Evolutionary conservation across 64 coral and sea anemone genomes (phyloP), one percentile per base, ranked within the genome.

Genomic region (Montipora sp.): DNA sequence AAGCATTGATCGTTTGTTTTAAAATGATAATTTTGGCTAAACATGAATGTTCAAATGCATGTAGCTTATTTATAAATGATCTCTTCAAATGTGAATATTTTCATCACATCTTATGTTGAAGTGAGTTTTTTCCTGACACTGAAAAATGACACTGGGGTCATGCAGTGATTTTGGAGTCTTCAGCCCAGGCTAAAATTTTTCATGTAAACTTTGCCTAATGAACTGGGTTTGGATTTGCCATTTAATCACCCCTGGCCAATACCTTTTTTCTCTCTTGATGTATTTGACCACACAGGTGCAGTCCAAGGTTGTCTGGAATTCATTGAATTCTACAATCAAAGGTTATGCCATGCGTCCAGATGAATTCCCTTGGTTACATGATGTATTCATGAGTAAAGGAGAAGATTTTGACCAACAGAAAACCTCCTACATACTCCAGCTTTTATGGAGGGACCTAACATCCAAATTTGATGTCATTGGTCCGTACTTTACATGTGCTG

Each of bases 301-400:
- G 78, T 80, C 78, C 20, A 80, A 80, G 78, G 9, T 78, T 78
- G 69, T 51, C 15, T 80, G 78, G 78, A 80, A 80, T 80, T 80
- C 78, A n/a, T 59, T 58, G 18, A 80, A 80, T 80, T 55, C 49
- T 12, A 80, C 78, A 7, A 80, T 80, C 8, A 80, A 18, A 58
- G 78, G 78, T 24, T 80, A 80, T 80, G 78, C 78, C 6, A 59
- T 59, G 78, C 59, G 78, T 57, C 48, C 78, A 80, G 78, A 80
- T 16, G 78, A 80, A 80, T 51, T 80, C 2, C 78, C 78, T 7
- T 59, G 78, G 7, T 13, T 80, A 10, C 78, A 80, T 27, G 78
- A 80, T 80, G 78, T 80, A 20, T 80, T 58, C n/a, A 55, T 80
- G 78, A 80, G 51, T 57, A 24, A 66, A 11, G 80, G 55, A 83